phyloP scores from a whole-genome alignment of 2,113 vertebrate genomes.

The Isichthys henryi region DNA sequence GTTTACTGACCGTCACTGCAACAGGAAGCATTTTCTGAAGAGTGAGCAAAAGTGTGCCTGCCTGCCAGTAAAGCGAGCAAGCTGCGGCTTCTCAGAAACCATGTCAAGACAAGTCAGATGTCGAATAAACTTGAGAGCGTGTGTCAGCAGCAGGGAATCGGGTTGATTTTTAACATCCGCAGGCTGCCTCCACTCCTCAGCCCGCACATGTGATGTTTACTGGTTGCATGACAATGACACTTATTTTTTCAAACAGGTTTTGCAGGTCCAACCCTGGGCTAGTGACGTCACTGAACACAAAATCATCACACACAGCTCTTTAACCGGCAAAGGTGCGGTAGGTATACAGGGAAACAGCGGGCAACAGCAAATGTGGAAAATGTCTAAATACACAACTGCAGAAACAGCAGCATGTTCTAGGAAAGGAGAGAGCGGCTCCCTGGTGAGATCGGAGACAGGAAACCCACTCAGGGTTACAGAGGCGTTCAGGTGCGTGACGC shows the following conservation, averaged over 20 bases:
- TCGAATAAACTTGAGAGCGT: background rate
- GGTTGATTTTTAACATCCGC: background rate
- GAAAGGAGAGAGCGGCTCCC: background rate
- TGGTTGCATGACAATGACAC: conserved; percentile 1
- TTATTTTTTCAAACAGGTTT: background rate
- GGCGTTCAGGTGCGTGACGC: background rate
- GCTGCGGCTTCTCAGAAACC: background rate
- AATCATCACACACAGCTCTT: background rate
- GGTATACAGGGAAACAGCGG: background rate
- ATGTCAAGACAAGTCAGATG: background rate
- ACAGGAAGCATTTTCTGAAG: background rate
- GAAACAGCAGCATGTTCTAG: background rate
- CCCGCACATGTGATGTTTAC: background rate
- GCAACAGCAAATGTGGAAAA: background rate
- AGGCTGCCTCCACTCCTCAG: background rate
- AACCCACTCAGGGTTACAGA: background rate
- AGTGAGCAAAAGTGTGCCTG: background rate
- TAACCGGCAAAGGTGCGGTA: background rate
- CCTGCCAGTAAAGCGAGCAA: background rate
- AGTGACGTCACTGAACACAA: background rate
- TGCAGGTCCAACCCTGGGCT: background rate
- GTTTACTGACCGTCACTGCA: background rate
- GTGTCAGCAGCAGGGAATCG: background rate
- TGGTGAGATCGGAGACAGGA: background rate
- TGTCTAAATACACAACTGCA: background rate